Conservation (phyloP, 2,888 invertebrate species). For the Slavum lentiscoides region DNA sequence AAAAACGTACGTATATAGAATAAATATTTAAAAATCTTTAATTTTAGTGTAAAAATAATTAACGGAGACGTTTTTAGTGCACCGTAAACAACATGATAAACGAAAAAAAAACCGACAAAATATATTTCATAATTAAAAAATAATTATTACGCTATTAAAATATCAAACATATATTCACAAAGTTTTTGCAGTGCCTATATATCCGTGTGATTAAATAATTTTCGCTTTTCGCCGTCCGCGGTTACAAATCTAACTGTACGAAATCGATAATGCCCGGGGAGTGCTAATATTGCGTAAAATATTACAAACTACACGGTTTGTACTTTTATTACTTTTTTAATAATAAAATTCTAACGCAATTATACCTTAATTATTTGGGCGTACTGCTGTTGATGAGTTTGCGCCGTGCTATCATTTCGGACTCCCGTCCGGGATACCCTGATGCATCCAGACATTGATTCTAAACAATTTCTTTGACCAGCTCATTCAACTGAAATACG, state of each 20-base stretch:
- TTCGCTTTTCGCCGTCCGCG: background rate
- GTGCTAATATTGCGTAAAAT: conserved; percentile 1
- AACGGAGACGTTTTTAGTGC: too few species aligned
- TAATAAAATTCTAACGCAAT: background rate
- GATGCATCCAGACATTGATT: conserved; percentile 49
- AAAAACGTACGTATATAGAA: too few species aligned
- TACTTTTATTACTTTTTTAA: background rate
- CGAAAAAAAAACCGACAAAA: background rate
- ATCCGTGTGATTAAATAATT: background rate
- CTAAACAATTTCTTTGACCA: conserved; percentile 4
- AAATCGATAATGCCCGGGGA: background rate
- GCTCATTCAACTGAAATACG: conserved; percentile 40
- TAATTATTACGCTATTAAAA: background rate
- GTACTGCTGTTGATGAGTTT: conserved; percentile 42
- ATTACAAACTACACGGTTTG: background rate
- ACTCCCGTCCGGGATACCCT: conserved; percentile 52
- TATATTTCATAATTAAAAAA: conserved; percentile 2
- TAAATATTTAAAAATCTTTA: too few species aligned
- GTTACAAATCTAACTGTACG: background rate
- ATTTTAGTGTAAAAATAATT: too few species aligned
- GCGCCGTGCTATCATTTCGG: conserved; percentile 37
- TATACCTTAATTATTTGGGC: conserved; percentile 48
- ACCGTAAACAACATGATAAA: background rate
- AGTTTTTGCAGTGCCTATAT: background rate
- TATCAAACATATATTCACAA: background rate